Base-by-base conservation (phyloP, 2,113 vertebrate species). In the Menidia beryllina region DNA sequence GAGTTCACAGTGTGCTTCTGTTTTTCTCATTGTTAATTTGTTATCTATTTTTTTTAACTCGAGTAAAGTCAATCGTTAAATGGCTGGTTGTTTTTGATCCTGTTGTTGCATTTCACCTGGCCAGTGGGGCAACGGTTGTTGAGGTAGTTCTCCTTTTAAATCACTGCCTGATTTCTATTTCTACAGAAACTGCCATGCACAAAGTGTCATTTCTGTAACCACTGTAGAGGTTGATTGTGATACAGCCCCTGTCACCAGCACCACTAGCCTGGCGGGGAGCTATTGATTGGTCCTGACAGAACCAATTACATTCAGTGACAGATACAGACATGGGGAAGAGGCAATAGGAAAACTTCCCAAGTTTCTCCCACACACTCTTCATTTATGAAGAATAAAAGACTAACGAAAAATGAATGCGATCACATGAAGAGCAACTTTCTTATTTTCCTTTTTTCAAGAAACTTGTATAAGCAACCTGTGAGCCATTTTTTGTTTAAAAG, bases 281-380 rank as follows among this genome's bases (percentile, higher is more conserved):
- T 87, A 89, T 86, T 91, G 90, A 93, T 90, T 91, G 88, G 85
- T 58, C 74, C 82, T 91, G 91, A 92, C 91, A 91, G 90, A 91
- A 90, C 82, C 92, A 91, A 92, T 94, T 93, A 91, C 86, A 90
- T 89, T 89, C 78, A 83, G 78, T 85, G 81, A 76, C 69, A 88
- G 89, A 89, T 89, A 88, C 81, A 87, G 79, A 85, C 85, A 90
- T 85, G 70, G 77, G 74, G 75, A 88, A 55, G 50, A 82, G 54
- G 70, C 67, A 57, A 38, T n/a, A 36, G 48, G 9, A 27, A 72
- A 58, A 66, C 24, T 43, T 64, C 74, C 53, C 67, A 51, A 45
- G 26, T 62, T 69, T 69, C 65, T 51, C 51, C 56, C 48, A 24
- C 17, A 56, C n/a, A 25, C 9, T 23, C 52, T 30, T 43, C 17